These are phyloP conservation scores for Lasioglossum calceatum DNA, from an alignment of 2,888 invertebrate species.

Conservation along the genomic window DNA sequence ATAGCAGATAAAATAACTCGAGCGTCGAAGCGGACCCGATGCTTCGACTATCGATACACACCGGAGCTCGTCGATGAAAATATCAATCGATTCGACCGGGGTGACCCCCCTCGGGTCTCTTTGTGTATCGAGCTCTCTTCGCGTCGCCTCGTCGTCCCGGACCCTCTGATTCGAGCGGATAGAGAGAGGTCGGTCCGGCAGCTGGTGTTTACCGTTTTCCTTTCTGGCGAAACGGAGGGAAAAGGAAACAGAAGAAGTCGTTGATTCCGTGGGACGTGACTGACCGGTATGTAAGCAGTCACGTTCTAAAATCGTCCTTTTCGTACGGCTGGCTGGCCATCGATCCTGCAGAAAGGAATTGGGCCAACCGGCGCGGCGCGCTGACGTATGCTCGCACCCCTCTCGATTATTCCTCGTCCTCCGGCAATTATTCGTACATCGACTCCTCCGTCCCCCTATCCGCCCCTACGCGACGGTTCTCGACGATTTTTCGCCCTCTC, in stretches of 20 bases:
- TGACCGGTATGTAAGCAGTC: slow-evolving; percentile 27
- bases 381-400: slow-evolving; percentile 66
- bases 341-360: slow-evolving; percentile 75
- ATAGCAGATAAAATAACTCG: slow-evolving; percentile 46
- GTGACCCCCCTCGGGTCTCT: not conserved
- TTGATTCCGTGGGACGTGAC: slow-evolving; percentile 60
- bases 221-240: not conserved
- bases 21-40: slow-evolving; percentile 6
- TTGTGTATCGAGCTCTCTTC: slow-evolving; percentile 1
- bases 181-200: not conserved
- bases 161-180: not conserved
- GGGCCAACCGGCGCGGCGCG: slow-evolving; percentile 68
- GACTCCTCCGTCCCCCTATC: slow-evolving; percentile 18
- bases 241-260: slow-evolving; percentile 21
- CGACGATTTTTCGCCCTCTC: not conserved
- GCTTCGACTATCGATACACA: slow-evolving; percentile 17
- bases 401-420: slow-evolving; percentile 56
- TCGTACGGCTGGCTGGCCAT: slow-evolving; percentile 61
- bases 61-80: slow-evolving; percentile 46
- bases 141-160: too few relatives aligned
- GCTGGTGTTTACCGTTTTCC: slow-evolving; percentile 48
- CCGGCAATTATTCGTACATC: slow-evolving; percentile 59
- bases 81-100: slow-evolving; percentile 41
- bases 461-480: not conserved
- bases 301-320: slow-evolving; percentile 52